Percentiles rank a stretch among this genome's conserved stretches.
Evolutionary conservation across 2,797 vertebrate species (phyloP).

Genomic region (Thaleichthys pacificus): DNA sequence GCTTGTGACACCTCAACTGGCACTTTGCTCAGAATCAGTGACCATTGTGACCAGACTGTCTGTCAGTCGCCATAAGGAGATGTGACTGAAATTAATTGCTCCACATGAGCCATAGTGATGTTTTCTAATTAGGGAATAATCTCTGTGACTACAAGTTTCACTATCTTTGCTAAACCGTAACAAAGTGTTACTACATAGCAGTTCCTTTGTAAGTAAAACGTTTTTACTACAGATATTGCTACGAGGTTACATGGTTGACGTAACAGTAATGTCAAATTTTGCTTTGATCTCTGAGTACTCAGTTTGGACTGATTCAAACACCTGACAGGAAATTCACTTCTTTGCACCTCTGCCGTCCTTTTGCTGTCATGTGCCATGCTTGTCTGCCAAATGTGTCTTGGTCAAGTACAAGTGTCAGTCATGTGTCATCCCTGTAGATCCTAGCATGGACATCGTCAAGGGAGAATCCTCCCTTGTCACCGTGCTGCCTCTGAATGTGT

Average conservation of each 20-base stretch:
- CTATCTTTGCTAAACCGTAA: background rate
- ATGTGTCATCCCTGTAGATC: too few relatives aligned
- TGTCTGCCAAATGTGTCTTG: too few relatives aligned
- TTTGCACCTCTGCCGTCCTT: too few relatives aligned
- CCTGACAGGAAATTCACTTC: too few relatives aligned
- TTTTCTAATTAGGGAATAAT: conserved; percentile 38
- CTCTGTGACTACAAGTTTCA: background rate
- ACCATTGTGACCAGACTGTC: conserved; percentile 63
- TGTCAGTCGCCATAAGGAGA: conserved; percentile 61
- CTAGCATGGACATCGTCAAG: too few relatives aligned
- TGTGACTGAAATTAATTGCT: conserved; percentile 51
- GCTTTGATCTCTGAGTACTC: background rate
- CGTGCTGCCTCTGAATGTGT: background rate
- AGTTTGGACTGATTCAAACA: too few relatives aligned
- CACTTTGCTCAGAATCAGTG: conserved; percentile 61
- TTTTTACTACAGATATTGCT: background rate
- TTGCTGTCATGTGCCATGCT: too few relatives aligned
- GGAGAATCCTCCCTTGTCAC: background rate
- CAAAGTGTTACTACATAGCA: background rate
- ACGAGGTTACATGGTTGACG: background rate
- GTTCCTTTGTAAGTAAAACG: background rate
- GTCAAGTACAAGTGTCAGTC: too few relatives aligned
- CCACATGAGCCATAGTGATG: conserved; percentile 45
- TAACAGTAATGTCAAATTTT: background rate
- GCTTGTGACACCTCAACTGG: conserved; percentile 84